Evolutionary conservation across 2,888 invertebrate genomes (phyloP).

Genomic region (Brachylomia viminalis): DNA sequence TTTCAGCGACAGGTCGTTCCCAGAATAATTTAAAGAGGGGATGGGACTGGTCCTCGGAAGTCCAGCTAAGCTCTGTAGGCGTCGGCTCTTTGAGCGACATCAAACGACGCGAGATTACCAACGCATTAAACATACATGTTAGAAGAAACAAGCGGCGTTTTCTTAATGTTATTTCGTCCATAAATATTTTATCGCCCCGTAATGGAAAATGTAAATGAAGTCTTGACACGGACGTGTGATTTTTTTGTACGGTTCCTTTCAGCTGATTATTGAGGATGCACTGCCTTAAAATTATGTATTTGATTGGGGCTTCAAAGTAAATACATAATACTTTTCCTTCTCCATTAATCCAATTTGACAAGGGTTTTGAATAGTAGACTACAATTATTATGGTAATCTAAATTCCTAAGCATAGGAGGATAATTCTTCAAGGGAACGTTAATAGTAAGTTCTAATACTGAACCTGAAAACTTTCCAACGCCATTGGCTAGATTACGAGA

Average conservation of each 20-base stretch:
- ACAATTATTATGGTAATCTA: background rate
- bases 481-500: too few relatives aligned
- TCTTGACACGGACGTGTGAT: conserved; percentile 68
- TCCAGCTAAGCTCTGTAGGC: conserved; percentile 81
- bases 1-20: conserved; percentile 79
- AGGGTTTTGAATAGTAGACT: background rate
- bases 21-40: conserved; percentile 80
- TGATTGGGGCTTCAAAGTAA: background rate
- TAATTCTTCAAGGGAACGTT: too few relatives aligned
- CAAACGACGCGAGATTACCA: conserved; percentile 84
- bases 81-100: conserved; percentile 81
- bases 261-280: conserved; percentile 23
- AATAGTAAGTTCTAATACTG: too few relatives aligned
- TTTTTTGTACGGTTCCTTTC: conserved; percentile 52
- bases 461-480: too few relatives aligned
- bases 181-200: conserved; percentile 85
- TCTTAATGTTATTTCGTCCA: conserved; percentile 86
- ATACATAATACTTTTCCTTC: too few relatives aligned
- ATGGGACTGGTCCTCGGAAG: conserved; percentile 58
- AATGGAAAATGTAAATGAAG: conserved; percentile 86
- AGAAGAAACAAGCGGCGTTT: conserved; percentile 81
- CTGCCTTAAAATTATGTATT: background rate
- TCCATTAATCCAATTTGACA: background rate
- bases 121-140: conserved; percentile 87
- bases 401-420: background rate